Base-by-base conservation (phyloP, 2,797 vertebrate genomes). In the Paguma larvata region DNA sequence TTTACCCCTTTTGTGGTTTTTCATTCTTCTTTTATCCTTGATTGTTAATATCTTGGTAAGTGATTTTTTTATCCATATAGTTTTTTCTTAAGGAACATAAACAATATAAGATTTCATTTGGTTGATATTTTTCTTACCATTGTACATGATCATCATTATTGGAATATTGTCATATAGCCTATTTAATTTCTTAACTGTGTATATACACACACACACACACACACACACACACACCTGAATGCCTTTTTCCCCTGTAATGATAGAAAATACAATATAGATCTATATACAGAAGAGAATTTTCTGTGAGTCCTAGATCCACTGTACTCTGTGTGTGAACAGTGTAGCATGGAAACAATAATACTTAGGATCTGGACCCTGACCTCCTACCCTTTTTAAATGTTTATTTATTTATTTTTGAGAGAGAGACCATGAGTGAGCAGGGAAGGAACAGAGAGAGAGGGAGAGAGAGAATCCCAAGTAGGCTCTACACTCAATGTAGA, bases 81-180 rank as follows among this genome's bases (percentile, higher is more conserved):
- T 16, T 59, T 92, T 97, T 75, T 46, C n/a, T 93, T 83, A 89
- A 82, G 51, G 16, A n/a, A 12, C 25, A 91, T 70, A 73, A 87
- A 53, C 12, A 53, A 19, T 62, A 1, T 72, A 62, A 72, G 7
- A 62, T 93, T 97, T 79, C 13, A 70, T 70, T 70, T 79, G 83
- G 18, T 34, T 92, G 25, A 59, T 72, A 85, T 92, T 72, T 73
- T 93, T 72, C 73, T 87, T 38, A 34, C 5, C 21, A 48, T 59
- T 86, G 18, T 23, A 12, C 63, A 18, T 48, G 10, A 11, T 56
- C 10, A 13, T 95, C 79, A 65, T 73, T 68, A 56, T 11, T 56
- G 30, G 18, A 89, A 95, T 68, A 12, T 2, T 34, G 18, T 78
- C 46, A 48, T 62, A 62, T 6, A 73, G 18, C 27, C 30, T 77